Base-by-base conservation (phyloP, 2,888 invertebrate species). In the Tinea pellionella region DNA sequence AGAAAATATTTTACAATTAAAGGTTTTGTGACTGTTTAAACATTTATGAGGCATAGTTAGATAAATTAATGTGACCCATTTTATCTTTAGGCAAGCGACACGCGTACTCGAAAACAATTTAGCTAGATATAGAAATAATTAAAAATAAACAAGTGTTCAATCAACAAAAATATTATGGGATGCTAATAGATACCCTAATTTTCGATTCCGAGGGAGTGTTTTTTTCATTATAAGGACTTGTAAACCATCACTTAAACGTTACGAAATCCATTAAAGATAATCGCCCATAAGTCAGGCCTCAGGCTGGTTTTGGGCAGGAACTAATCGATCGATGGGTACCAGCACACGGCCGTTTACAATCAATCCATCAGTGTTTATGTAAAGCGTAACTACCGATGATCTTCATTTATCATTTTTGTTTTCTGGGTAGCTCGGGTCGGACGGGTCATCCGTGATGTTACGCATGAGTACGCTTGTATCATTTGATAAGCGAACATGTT, bases 281-380 rank as follows among this genome's bases (percentile, higher is more conserved):
- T 82, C 78, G 80, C 71, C 74, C 72, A 75, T 76, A 76, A 78
- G 75, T 70, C 69, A 66, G 65, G 74, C 81, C 78, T 61, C 68
- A 64, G 78, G 80, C 77, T 73, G 69, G 68, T 73, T 67, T 68
- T 63, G 74, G 71, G 74, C 77, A 79, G 76, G 77, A 79, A 79
- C 81, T 86, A 83, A 86, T 85, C 84, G 83, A 84, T 84, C 77
- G 80, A 78, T 77, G 77, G 72, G 78, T 75, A 75, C 77, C 24
- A 58, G 72, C 77, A 80, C 73, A 68, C 66, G 75, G 71, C 71
- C 79, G 77, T 78, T 80, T 77, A 85, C 81, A 80, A 85, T 86
- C 85, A 84, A 87, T 87, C 85, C 79, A 87, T 87, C 86, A 86
- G 80, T 78, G 75, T 82, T 79, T 78, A 80, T 80, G 81, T 83